A percentile compares a stretch with the other conserved stretches of the same genome.
phyloP scores from a whole-genome alignment of 2,797 vertebrate genomes.

The Anas bahamensis region DNA sequence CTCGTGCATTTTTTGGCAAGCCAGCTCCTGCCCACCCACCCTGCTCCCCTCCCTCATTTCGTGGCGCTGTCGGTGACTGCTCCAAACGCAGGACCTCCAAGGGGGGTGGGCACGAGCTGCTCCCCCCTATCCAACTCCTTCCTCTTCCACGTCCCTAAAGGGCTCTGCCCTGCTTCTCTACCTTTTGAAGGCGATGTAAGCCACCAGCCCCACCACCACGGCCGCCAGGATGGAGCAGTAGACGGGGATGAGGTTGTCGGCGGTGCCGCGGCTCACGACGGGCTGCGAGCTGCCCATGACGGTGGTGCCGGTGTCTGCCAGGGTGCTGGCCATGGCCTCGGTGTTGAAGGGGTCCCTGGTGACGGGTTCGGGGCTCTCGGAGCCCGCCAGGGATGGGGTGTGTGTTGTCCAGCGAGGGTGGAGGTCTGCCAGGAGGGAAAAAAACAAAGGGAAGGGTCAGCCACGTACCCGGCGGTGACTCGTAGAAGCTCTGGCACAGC shows the following conservation, averaged over 20 bases:
- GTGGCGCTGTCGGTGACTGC: not conserved
- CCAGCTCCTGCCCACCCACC: not conserved
- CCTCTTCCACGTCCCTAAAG: fast-evolving
- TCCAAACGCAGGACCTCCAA: fast-evolving
- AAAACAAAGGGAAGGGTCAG: not conserved
- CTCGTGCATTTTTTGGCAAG: not conserved
- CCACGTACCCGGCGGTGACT: fast-evolving
- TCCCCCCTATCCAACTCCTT: not conserved
- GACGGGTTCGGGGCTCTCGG: constrained; percentile 60
- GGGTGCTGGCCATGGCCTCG: constrained; percentile 61
- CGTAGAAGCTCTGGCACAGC: no score
- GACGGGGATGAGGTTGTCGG: constrained; percentile 95
- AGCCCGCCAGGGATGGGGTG: constrained; percentile 39
- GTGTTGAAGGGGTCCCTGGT: constrained; percentile 58
- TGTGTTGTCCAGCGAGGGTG: constrained; percentile 73
- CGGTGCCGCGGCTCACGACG: constrained; percentile 83
- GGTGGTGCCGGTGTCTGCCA: constrained; percentile 80
- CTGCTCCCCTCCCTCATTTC: not conserved
- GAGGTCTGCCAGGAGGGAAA: constrained; percentile 58
- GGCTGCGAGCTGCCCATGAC: constrained; percentile 86
- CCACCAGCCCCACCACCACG: constrained; percentile 91
- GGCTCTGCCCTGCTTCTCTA: constrained; percentile 49
- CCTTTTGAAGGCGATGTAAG: constrained; percentile 95
- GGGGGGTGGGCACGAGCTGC: no score
- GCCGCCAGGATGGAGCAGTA: constrained; percentile 98